Evolutionary conservation across 2,888 invertebrate species (phyloP), one percentile per base, ranked within the genome.

Genomic region (Hofmannophila pseudospretella): DNA sequence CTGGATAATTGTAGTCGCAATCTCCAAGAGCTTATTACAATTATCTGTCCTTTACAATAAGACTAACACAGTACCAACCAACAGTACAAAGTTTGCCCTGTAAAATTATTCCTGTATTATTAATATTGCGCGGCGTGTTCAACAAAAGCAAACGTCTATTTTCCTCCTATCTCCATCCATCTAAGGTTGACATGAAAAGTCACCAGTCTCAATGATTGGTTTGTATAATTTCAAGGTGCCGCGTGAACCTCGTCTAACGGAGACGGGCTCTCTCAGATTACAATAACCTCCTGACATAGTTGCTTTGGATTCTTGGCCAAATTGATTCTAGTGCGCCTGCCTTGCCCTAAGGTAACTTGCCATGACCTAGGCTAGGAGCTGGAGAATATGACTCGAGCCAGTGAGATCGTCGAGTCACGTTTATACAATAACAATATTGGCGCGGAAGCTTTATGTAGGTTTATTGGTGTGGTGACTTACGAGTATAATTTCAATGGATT

Each of bases 201-300:
- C 70, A 53, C 70, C 61, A 60, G 61, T 61, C 54, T 57, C 62
- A 48, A 65, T 73, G 73, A 79, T 78, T 72, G 75, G 72, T 68
- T 74, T 68, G 70, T 70, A 68, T 72, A 71, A 79, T 77, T 78
- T 74, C 76, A 74, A 67, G 65, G 63, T 61, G 48, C 67, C 60
- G 71, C 72, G 71, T 68, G 76, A 77, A 75, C 74, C 51, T 55
- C 63, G 64, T 49, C 54, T 80, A 80, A 81, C 78, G 79, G 80
- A 27, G 45, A 51, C 50, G 49, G 47, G 47, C 49, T 64, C 66
- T 68, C 69, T 70, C 61, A 66, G 64, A 70, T 76, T 69, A 76
- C 74, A 71, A 66, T 77, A 81, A 80, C 82, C 82, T 70, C 73
- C 52, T 82, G 72, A 73, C 84, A 81, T 64, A 79, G 70, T 77